These are phyloP conservation scores for Stenopsyche tienmushanensis DNA, from an alignment of 1,140 invertebrate genomes.

Conservation along the genomic window DNA sequence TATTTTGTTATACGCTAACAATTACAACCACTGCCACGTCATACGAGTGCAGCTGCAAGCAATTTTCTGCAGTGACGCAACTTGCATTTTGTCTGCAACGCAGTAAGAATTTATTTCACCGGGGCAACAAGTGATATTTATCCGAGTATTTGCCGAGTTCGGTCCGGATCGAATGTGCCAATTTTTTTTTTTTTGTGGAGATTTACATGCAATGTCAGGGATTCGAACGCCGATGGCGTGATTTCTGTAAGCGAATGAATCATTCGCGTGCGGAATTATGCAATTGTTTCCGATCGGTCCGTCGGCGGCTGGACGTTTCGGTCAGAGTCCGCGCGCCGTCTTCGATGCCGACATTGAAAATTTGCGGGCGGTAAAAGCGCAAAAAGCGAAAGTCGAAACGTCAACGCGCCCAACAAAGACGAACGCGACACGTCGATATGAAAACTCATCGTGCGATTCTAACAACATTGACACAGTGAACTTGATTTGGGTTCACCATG, in stretches of 20 bases:
- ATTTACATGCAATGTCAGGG: no score
- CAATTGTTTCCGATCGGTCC: neutral
- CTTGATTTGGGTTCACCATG: no score
- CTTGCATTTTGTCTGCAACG: slow-evolving; percentile 5
- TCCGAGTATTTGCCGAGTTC: neutral
- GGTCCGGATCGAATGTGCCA: neutral
- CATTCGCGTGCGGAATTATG: neutral
- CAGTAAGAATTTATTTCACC: neutral
- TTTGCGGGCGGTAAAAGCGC: neutral
- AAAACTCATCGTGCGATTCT: no score
- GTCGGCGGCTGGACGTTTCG: neutral
- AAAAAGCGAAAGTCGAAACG: neutral
- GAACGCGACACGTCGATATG: no score
- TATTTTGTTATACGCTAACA: no score
- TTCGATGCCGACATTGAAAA: neutral
- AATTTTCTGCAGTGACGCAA: slow-evolving; percentile 31
- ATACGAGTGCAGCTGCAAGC: slow-evolving; percentile 32
- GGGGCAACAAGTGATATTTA: no score
- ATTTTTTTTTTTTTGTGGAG: neutral
- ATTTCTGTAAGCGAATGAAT: neutral
- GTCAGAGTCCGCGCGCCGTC: neutral
- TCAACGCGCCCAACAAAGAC: no score
- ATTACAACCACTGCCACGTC: slow-evolving; percentile 21
- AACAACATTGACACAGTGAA: no score
- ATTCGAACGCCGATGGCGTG: no score